Percentiles rank a stretch among this genome's conserved stretches.
Conservation (phyloP, 2,797 vertebrate species). For the Periophthalmus magnuspinnatus region DNA sequence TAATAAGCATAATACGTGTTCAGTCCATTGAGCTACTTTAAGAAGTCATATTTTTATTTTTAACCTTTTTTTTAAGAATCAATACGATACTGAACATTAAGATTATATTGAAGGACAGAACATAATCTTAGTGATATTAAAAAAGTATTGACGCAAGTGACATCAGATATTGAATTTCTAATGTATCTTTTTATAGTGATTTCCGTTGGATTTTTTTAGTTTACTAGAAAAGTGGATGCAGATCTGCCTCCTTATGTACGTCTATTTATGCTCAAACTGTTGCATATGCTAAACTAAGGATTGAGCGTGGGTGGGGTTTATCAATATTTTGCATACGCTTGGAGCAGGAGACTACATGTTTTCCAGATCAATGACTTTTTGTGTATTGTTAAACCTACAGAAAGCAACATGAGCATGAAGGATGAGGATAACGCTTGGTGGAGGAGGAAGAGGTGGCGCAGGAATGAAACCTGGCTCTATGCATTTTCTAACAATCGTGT, state of each 20-base stretch:
- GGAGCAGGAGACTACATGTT: slow-evolving; percentile 27
- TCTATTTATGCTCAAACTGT: slow-evolving; percentile 37
- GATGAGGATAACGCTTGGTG: slow-evolving; percentile 41
- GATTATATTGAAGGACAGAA: neutral
- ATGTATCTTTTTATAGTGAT: neutral
- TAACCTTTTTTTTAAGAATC: too few species aligned
- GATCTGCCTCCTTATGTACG: neutral
- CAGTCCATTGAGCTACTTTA: too few species aligned
- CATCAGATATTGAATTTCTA: neutral
- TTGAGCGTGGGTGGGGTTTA: slow-evolving; percentile 47
- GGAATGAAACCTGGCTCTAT: slow-evolving; percentile 28
- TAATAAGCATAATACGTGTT: too few species aligned
- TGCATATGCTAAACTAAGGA: slow-evolving; percentile 24
- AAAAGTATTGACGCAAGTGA: neutral
- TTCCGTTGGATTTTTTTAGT: neutral
- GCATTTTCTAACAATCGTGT: slow-evolving; percentile 29
- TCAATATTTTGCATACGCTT: slow-evolving; percentile 57
- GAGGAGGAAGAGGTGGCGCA: slow-evolving; percentile 33
- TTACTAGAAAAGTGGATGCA: neutral
- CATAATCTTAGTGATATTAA: neutral
- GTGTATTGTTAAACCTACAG: slow-evolving; percentile 36
- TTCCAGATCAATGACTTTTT: slow-evolving; percentile 43
- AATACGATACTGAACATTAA: too few species aligned
- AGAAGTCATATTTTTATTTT: too few species aligned
- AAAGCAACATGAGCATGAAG: slow-evolving; percentile 17